Evolutionary conservation across 1,140 invertebrate genomes (phyloP), one percentile per base, ranked within the genome.

Genomic region (Pseudomyrmex concolor): DNA sequence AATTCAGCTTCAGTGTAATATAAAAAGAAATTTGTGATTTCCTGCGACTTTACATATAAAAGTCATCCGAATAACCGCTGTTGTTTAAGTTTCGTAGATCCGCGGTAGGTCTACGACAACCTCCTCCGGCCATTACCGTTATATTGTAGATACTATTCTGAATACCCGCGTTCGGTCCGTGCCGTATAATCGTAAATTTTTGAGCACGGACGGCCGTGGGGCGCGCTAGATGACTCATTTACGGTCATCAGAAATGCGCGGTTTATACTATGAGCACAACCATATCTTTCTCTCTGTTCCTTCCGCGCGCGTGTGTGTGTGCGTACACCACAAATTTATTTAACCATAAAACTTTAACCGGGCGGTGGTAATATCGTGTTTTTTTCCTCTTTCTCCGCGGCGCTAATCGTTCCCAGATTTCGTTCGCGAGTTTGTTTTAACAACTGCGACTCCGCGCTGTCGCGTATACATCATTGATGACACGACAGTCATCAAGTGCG

Each of bases 151-250:
- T 34, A 34, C 76, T 80, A 80, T 80, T 80, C 54, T 50, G 54
- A 71, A 34, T 25, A 25, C 43, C 19, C 22, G 74, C 63, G 64
- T 57, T 70, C 17, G 66, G 54, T 12, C 22, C 76, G 48, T 60
- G 71, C 34, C 34, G 34, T 54, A 80, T 80, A 80, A 66, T 71
- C 76, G 66, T 80, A 80, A 80, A 80, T 59, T 80, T 80, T 80
- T 80, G 66, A 80, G 54, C 19, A 80, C 59, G 22, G 15, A n/a
- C 66, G 66, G 50, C 54, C 54, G 43, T 80, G 55, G 19, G 54
- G 55, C 19, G 76, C 43, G 76, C 43, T 80, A 71, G 76, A 80
- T 80, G 76, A 71, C 76, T 80, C 76, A 80, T 80, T 80, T 80
- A 80, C 76, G 64, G 66, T 80, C 76, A 80, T 80, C 66, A 60